These are phyloP conservation scores for Menura novaehollandiae DNA, from an alignment of 2,113 vertebrate genomes.

Conservation along the genomic window DNA sequence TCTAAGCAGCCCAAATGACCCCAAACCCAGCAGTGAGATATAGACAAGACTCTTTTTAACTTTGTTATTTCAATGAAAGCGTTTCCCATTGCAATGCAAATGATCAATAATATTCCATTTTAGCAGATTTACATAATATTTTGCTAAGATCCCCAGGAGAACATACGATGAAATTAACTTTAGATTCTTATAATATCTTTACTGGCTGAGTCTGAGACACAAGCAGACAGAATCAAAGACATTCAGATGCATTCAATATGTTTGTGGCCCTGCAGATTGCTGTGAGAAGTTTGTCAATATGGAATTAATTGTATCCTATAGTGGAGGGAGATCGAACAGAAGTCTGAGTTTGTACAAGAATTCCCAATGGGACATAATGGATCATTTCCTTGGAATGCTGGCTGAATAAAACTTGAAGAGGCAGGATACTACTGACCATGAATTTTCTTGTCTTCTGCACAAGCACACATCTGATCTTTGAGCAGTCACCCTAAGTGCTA, in stretches of 20 bases:
- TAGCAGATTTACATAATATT: background rate
- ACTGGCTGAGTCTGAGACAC: background rate
- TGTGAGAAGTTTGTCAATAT: background rate
- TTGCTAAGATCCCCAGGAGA: background rate
- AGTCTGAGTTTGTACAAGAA: background rate
- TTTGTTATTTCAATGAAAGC: background rate
- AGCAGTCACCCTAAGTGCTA: background rate
- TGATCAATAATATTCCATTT: background rate
- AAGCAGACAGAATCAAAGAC: background rate
- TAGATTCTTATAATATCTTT: background rate
- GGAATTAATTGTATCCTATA: background rate
- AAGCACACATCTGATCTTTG: background rate
- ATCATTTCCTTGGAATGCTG: background rate
- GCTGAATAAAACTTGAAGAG: background rate
- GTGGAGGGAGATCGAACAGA: background rate
- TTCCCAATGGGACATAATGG: background rate
- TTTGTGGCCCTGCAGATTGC: background rate
- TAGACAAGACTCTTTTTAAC: background rate
- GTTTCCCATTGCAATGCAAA: background rate
- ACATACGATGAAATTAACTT: background rate
- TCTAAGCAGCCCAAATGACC: background rate
- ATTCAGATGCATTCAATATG: background rate
- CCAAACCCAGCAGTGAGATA: background rate
- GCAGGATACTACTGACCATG: background rate
- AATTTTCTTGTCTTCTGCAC: background rate